A percentile compares a stretch with the other conserved stretches of the same genome.
phyloP scores from a whole-genome alignment of 2,113 vertebrate species.

The Catharus fuscescens region DNA sequence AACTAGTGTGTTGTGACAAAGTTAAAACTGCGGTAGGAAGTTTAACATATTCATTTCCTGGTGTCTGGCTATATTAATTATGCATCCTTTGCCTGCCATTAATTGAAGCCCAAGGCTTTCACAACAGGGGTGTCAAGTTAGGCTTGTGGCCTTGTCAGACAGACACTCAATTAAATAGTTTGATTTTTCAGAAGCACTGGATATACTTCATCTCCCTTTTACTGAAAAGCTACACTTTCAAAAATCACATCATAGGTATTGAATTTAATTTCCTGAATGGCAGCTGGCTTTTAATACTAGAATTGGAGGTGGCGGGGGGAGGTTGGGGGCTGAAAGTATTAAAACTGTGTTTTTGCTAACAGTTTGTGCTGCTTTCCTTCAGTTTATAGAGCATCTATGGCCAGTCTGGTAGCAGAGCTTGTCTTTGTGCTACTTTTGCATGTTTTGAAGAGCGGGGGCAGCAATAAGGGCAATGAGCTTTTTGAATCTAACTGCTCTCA shows the following conservation, averaged over 20 bases:
- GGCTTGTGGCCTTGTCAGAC: background rate
- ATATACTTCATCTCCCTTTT: background rate
- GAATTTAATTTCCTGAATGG: conserved; percentile 22
- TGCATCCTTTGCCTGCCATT: conserved; percentile 2
- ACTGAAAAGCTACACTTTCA: background rate
- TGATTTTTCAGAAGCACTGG: background rate
- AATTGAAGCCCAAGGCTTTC: conserved; percentile 39
- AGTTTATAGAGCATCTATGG: background rate
- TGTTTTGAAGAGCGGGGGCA: background rate
- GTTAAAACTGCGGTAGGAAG: background rate
- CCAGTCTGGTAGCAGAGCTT: background rate
- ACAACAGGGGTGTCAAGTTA: conserved; percentile 9
- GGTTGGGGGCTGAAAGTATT: background rate
- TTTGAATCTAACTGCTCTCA: background rate
- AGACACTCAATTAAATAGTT: background rate
- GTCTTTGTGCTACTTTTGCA: background rate
- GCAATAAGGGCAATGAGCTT: background rate
- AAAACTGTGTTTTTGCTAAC: background rate
- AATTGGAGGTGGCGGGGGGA: background rate
- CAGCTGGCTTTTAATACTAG: background rate
- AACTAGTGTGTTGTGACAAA: background rate
- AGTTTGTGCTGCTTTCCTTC: background rate
- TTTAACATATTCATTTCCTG: conserved; percentile 40
- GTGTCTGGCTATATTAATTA: conserved; percentile 39
- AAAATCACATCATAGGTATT: background rate